phyloP scores from a whole-genome alignment of 2,888 invertebrate species.

The Polietes domitor region DNA sequence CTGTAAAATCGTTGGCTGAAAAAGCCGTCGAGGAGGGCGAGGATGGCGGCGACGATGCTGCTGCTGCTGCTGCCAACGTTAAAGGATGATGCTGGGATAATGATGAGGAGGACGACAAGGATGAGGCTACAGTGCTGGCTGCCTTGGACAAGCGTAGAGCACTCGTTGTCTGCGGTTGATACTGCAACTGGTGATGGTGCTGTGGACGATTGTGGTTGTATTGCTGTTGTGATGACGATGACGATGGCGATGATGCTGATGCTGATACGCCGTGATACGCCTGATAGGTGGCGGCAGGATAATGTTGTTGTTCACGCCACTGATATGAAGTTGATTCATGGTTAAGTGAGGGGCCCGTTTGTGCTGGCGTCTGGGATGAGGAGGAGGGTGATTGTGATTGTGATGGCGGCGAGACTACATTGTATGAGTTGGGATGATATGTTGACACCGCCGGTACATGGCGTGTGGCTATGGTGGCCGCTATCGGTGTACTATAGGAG shows the following conservation, averaged over 20 bases:
- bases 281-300: conserved; percentile 57
- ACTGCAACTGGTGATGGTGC: conserved; percentile 22
- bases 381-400: neutral
- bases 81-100: conserved; percentile 28
- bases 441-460: conserved; percentile 37
- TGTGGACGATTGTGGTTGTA: conserved; percentile 50
- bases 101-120: conserved; percentile 25
- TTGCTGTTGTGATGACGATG: too few relatives aligned
- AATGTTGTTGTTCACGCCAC: conserved; percentile 61
- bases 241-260: neutral
- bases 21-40: conserved; percentile 42
- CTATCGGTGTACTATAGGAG: conserved; percentile 65
- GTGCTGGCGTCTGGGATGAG: neutral
- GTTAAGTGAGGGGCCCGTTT: neutral
- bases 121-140: conserved; percentile 49
- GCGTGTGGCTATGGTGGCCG: conserved; percentile 61
- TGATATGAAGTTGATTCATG: conserved; percentile 64
- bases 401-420: conserved; percentile 21
- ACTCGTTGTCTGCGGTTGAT: conserved; percentile 39
- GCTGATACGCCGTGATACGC: conserved; percentile 43
- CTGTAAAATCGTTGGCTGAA: conserved; percentile 14
- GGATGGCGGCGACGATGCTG: neutral
- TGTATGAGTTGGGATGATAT: conserved; percentile 51
- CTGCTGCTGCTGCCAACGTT: conserved; percentile 10
- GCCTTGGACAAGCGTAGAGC: conserved; percentile 53